phyloP scores from a whole-genome alignment of 2,113 vertebrate genomes.

The Gnathonemus echidnorhynchus region DNA sequence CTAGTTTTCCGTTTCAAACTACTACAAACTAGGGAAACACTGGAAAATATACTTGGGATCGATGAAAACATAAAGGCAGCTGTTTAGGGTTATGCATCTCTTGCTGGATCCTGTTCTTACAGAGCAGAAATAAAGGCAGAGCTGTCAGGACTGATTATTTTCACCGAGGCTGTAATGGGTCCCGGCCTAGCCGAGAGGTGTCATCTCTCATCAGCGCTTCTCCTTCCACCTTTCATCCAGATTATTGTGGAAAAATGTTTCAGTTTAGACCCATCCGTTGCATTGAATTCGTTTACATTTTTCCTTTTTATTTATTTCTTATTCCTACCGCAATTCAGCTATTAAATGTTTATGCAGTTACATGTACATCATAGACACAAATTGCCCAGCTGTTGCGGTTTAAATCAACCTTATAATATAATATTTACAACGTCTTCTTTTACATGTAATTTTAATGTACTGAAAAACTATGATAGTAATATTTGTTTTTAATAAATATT shows the following conservation, averaged over 20 bases:
- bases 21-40: neutral
- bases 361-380: neutral
- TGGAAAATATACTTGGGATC: neutral
- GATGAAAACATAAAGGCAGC: neutral
- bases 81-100: neutral
- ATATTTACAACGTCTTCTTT: neutral
- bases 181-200: conserved; percentile 16
- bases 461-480: neutral
- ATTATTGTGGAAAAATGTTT: conserved; percentile 11
- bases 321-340: neutral
- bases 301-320: neutral
- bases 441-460: neutral
- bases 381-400: neutral
- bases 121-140: conserved; percentile 24
- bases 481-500: neutral
- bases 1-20: neutral
- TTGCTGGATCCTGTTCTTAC: conserved; percentile 3
- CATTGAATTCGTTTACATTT: neutral
- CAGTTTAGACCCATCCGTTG: neutral
- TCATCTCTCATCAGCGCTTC: conserved; percentile 22
- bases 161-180: conserved; percentile 21
- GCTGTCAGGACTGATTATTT: conserved; percentile 23
- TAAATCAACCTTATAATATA: neutral
- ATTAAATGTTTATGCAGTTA: neutral
- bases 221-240: conserved; percentile 6